Percentiles rank a stretch among this genome's conserved stretches.
These are phyloP conservation scores for Phenganax subtilis DNA, from an alignment of 92 coral and sea anemone species.

Conservation along the genomic window DNA sequence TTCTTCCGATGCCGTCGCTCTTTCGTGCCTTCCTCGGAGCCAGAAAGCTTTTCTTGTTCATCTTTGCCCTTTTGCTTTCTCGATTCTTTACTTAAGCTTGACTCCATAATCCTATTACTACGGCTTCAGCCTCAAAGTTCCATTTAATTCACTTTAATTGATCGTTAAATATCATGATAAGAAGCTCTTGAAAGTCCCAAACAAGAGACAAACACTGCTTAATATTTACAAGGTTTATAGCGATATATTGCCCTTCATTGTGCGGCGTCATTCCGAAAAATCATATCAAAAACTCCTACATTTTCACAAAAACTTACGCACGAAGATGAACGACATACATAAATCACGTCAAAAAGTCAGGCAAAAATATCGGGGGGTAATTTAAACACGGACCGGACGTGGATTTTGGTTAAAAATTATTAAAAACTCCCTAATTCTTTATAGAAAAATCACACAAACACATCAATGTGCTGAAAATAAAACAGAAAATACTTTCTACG, in stretches of 20 bases:
- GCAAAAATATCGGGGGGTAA: not conserved
- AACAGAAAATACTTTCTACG: too few relatives aligned
- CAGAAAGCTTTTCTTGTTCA: not conserved
- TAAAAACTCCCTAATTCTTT: too few relatives aligned
- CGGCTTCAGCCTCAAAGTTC: not conserved
- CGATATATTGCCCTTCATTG: not conserved
- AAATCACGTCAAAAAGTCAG: not conserved
- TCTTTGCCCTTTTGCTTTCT: not conserved
- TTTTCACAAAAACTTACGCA: not conserved
- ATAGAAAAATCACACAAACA: too few relatives aligned
- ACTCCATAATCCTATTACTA: not conserved
- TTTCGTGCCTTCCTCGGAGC: conserved; percentile 27
- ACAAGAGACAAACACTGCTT: not conserved
- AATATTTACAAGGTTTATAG: not conserved
- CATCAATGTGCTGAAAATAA: too few relatives aligned
- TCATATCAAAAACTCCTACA: not conserved
- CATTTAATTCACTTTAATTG: conserved; percentile 2
- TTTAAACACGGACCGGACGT: too few relatives aligned
- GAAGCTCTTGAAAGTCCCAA: not conserved
- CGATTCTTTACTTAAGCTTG: conserved; percentile 14
- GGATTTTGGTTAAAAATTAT: too few relatives aligned
- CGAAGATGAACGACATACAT: not conserved
- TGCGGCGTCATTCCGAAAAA: not conserved
- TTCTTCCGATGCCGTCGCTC: conserved; percentile 37
- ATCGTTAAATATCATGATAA: not conserved